A percentile compares a stretch with the other conserved stretches of the same genome.
These are phyloP conservation scores for Paralichthys olivaceus DNA, from an alignment of 2,113 vertebrate genomes.

Conservation along the genomic window DNA sequence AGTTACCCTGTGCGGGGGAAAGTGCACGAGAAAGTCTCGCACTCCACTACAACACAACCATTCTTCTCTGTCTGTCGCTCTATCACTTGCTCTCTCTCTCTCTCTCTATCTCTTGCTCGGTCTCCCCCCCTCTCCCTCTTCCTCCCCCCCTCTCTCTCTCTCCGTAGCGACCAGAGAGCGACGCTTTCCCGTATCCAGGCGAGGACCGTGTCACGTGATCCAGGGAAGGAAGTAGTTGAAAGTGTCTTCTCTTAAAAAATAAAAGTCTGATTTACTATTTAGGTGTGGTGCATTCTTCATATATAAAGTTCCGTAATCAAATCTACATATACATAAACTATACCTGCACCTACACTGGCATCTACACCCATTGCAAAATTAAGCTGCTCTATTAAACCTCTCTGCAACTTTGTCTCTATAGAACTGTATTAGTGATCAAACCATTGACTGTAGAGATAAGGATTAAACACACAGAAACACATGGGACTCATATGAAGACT, in stretches of 20 bases:
- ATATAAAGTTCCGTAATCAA: too few species aligned
- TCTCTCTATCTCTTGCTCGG: constrained; percentile 32
- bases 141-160: neutral
- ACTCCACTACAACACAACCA: constrained; percentile 1
- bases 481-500: too few species aligned
- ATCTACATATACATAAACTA: too few species aligned
- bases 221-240: constrained; percentile 19
- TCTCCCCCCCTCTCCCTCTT: constrained; percentile 22
- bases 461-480: too few species aligned
- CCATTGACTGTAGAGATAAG: too few species aligned
- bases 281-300: neutral
- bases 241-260: constrained; percentile 44
- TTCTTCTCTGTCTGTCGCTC: neutral
- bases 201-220: constrained; percentile 70
- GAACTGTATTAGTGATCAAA: too few species aligned
- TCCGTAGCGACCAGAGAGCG: constrained; percentile 73
- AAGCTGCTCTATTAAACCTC: too few species aligned
- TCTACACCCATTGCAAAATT: too few species aligned
- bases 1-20: constrained; percentile 10
- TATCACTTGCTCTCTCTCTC: constrained; percentile 32
- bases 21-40: constrained; percentile 9
- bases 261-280: constrained; percentile 36
- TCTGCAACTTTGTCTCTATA: too few species aligned
- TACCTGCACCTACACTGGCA: too few species aligned
- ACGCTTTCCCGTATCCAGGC: constrained; percentile 81